Evolutionary conservation across 2,888 invertebrate genomes (phyloP), one percentile per base, ranked within the genome.

Genomic region (Drosophila suboccidentalis): DNA sequence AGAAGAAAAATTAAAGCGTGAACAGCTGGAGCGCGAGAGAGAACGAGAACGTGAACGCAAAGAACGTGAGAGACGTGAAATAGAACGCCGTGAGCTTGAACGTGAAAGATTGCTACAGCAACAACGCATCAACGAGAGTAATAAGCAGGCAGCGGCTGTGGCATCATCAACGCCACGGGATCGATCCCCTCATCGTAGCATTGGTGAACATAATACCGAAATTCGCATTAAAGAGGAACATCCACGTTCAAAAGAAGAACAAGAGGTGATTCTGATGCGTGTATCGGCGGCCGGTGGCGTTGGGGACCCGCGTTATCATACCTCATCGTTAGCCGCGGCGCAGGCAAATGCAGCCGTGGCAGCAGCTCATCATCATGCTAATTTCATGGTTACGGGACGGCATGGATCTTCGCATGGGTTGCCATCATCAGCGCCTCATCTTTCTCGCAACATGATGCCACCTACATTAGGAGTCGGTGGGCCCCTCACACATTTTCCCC

Each of bases 151-250:
- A 29, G 82, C 92, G 32, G 63, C 75, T 82, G 90, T 92, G 44
- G 90, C 93, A 49, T 90, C 93, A 43, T 89, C 92, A 3, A 79
- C 90, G 32, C 79, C 87, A 1, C 72, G 95, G 4, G 96, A 96
- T 75, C 94, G 97, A 55, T 97, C 97, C 6, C 97, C 97, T 4
- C 93, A 97, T 59, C 94, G 97, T 32, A 96, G 96, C 91, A 96
- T 96, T 8, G 91, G 92, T 65, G 93, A 91, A 34, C 75, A 86
- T 44, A 80, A 92, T 36, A 50, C 85, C 5, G 91, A 91, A 22
- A 89, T 92, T 59, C 90, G 92, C 77, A 93, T 95, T 2, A 95
- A 95, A 83, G 95, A 95, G 80, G 95, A 95, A 13, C 93, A 95
- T 49, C 93, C 93, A 60, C 94, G 95, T 47, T 53, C 85, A 32